Evolutionary conservation across 92 coral and sea anemone species (phyloP).

Genomic region (Zoanthus solanderi): DNA sequence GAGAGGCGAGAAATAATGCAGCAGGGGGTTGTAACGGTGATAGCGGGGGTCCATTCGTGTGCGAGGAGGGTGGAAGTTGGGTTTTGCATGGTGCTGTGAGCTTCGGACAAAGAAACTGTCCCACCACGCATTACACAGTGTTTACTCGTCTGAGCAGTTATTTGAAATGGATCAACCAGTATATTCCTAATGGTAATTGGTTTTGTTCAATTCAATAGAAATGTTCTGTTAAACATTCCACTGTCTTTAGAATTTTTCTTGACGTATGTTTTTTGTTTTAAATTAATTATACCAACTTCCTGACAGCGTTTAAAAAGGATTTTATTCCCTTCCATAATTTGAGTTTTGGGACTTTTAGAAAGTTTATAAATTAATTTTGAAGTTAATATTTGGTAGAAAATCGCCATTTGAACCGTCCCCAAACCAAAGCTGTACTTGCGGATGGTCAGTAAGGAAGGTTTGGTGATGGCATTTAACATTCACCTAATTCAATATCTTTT

Average conservation of each 20-base stretch:
- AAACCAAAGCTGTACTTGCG: no score
- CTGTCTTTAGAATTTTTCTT: background rate
- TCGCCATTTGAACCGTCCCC: no score
- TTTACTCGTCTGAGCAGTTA: constrained; percentile 69
- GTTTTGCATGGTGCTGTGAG: constrained; percentile 84
- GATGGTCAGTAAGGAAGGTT: no score
- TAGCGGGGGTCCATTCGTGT: constrained; percentile 71
- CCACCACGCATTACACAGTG: constrained; percentile 74
- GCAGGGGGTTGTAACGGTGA: constrained; percentile 83
- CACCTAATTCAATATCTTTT: no score
- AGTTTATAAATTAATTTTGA: no score
- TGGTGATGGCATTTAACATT: no score
- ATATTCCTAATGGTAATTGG: constrained; percentile 18
- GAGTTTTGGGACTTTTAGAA: no score
- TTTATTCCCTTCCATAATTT: no score
- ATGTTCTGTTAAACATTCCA: background rate
- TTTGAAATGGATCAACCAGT: constrained; percentile 62
- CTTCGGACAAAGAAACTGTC: constrained; percentile 69
- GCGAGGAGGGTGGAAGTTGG: constrained; percentile 57
- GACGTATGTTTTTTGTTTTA: background rate
- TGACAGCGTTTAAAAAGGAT: no score
- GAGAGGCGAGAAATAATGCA: constrained; percentile 61
- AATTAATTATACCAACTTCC: no score
- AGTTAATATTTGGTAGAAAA: no score
- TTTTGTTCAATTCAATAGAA: background rate